Evolutionary conservation across 2,888 invertebrate species (phyloP).

Genomic region (Kryphioiulus occultus): DNA sequence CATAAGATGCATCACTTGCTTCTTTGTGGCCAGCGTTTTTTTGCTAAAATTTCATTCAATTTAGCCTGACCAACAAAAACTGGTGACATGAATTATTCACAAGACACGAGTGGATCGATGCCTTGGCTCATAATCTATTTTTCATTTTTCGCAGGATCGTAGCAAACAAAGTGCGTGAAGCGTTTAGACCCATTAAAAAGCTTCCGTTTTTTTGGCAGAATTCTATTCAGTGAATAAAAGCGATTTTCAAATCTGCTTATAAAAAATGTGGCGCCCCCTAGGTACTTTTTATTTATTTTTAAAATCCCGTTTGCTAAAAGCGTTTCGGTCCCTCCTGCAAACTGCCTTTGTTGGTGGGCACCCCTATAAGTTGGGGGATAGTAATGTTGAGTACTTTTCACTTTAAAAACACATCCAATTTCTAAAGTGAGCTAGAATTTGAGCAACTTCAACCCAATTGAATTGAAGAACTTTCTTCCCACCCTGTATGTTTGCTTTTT

Average conservation of each 20-base stretch:
- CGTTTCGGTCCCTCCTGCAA: neutral
- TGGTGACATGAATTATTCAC: neutral
- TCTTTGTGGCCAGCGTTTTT: neutral
- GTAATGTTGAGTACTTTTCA: neutral
- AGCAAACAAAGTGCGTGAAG: neutral
- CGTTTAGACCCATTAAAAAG: neutral
- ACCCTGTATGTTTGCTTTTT: too few relatives aligned
- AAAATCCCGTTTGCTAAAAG: neutral
- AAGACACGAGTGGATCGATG: neutral
- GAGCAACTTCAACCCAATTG: neutral
- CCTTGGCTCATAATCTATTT: neutral
- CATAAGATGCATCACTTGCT: neutral
- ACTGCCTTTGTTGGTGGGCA: neutral
- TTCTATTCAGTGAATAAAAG: neutral
- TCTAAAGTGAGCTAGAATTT: neutral
- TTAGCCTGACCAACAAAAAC: neutral
- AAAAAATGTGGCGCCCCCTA: neutral
- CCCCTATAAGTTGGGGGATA: neutral
- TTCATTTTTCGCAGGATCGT: neutral
- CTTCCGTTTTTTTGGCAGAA: neutral
- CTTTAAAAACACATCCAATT: neutral
- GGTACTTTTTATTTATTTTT: conserved; percentile 15
- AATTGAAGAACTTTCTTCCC: neutral
- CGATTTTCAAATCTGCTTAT: neutral
- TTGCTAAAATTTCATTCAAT: neutral